Evolutionary conservation across 37 sponge, comb jelly and placozoan genomes (phyloP).

Genomic region (Haliclona indistincta): DNA sequence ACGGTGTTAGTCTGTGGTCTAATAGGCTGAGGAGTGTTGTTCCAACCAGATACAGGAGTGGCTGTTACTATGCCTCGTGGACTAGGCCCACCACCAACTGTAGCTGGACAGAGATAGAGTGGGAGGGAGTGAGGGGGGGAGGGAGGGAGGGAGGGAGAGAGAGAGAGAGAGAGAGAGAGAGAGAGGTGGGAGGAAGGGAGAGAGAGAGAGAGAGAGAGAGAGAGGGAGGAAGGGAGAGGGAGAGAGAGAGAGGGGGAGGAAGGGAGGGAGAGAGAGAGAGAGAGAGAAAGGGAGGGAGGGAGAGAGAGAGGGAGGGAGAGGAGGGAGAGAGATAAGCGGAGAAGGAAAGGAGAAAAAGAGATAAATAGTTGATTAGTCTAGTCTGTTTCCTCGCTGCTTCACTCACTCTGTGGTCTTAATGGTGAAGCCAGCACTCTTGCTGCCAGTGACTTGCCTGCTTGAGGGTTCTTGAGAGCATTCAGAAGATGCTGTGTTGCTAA

Average conservation of each 20-base stretch:
- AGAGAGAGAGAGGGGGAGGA: background rate
- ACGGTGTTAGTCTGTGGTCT: too few species aligned
- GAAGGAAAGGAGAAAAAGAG: background rate
- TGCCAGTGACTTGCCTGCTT: conserved; percentile 45
- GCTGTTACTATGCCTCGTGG: conserved; percentile 64
- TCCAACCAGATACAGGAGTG: too few species aligned
- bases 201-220: background rate
- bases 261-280: background rate
- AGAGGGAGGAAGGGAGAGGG: background rate
- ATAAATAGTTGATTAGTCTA: background rate
- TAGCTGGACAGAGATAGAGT: background rate
- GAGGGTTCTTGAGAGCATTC: conserved; percentile 40
- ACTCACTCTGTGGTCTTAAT: conserved; percentile 26
- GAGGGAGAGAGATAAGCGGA: background rate
- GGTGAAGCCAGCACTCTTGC: conserved; percentile 45
- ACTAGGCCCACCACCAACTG: too few species aligned
- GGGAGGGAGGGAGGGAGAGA: background rate
- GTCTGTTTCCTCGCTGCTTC: background rate
- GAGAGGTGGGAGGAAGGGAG: background rate
- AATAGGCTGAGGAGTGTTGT: too few species aligned
- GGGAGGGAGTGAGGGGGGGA: too few species aligned
- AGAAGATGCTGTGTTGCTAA: conserved; percentile 53
- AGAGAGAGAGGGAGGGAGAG: background rate
- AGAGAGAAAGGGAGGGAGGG: background rate
- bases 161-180: background rate